A percentile compares a stretch with the other conserved stretches of the same genome.
phyloP scores from a whole-genome alignment of 2,888 invertebrate genomes.

The Latrodectus hesperus region DNA sequence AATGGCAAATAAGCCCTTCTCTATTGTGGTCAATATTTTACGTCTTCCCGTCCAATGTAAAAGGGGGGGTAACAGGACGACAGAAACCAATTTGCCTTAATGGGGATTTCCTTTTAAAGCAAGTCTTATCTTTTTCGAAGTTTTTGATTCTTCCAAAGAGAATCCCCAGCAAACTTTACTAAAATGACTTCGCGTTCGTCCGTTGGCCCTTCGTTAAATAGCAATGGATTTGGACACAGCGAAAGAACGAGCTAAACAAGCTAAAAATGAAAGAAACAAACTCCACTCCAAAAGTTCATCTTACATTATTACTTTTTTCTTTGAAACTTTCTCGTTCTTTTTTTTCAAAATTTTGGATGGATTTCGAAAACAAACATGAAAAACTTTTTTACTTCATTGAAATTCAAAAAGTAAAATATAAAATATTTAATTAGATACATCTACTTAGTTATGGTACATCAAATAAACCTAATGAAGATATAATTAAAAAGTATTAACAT shows the following conservation, averaged over 20 bases:
- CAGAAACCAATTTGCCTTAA: slow-evolving; percentile 59
- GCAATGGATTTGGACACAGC: slow-evolving; percentile 29
- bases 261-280: too few relatives aligned
- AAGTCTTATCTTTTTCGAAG: slow-evolving; percentile 37
- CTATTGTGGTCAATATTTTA: slow-evolving; percentile 54
- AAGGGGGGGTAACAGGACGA: slow-evolving; percentile 40
- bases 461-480: too few relatives aligned
- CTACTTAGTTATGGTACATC: too few relatives aligned
- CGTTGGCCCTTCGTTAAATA: slow-evolving; percentile 44
- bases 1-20: slow-evolving; percentile 24
- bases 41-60: background rate
- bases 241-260: background rate
- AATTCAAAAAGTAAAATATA: too few relatives aligned
- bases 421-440: too few relatives aligned
- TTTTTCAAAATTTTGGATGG: too few relatives aligned
- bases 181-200: slow-evolving; percentile 42
- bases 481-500: too few relatives aligned
- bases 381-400: too few relatives aligned
- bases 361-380: too few relatives aligned
- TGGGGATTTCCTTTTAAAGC: slow-evolving; percentile 58
- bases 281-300: too few relatives aligned
- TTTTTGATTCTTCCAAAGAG: background rate
- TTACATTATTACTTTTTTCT: too few relatives aligned
- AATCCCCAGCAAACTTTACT: slow-evolving; percentile 39
- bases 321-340: too few relatives aligned